Base-by-base conservation (phyloP, 2,888 invertebrate genomes). In the Polylopha cassiicola region DNA sequence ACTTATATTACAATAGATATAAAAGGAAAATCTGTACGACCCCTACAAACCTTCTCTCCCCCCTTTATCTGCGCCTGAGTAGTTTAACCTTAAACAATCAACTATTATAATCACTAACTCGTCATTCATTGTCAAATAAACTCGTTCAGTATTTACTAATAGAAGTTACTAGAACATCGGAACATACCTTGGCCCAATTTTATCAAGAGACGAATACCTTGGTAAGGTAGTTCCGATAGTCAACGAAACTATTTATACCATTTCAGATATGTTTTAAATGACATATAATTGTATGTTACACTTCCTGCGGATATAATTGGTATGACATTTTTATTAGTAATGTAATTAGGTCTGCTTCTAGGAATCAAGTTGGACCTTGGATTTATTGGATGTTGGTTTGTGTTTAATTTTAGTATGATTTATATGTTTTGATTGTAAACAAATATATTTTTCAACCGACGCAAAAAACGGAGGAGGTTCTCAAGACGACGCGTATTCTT, bases 141-240 rank as follows among this genome's bases (percentile, higher is more conserved):
- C 70, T 57, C 66, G 75, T 74, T 71, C 66, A 54, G 46, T 55
- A 48, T 44, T 48, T 53, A 43, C 44, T 54, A 55, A 49, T 51
- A 53, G 48, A 44, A 49, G 63, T 69, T 71, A 70, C 61, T 55
- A 72, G 72, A 71, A 65, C 60, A 64, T 68, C 58, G 48, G 55
- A 50, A 53, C 46, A 29, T 39, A 46, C 75, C 77, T 74, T 77
- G 74, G 67, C 74, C 65, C 53, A 62, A 66, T 63, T 61, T 51
- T 48, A 51, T 51, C 50, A 58, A 55, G 50, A 53, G 52, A 53
- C 24, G 33, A 31, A 33, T 37, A 8, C 46, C 47, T 50, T 48
- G 44, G 37, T 28, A 20, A 15, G 14, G n/a, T 18, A 18, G 24
- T 5, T 24, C 21, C 30, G 10, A 41, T 30, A 39, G 17, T 21